Base-by-base conservation (phyloP, 1,140 invertebrate species). In the Drosophila albomicans region DNA sequence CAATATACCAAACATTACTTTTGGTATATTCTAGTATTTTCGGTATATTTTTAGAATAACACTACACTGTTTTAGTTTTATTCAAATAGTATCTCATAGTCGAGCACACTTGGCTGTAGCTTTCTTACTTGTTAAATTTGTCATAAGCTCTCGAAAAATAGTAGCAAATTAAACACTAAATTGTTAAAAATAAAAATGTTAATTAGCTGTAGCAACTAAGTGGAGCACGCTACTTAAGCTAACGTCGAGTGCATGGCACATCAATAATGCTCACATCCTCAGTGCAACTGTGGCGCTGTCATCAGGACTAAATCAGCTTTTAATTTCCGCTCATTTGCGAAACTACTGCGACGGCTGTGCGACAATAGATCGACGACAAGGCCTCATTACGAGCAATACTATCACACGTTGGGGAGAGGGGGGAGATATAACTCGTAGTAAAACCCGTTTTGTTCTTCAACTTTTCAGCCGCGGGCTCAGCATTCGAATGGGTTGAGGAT, bases 311-410 rank as follows among this genome's bases (percentile, higher is more conserved):
- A 87, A 87, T 88, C 82, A 87, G 82, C 79, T 88, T 87, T 87
- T 87, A 87, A 87, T 87, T 87, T 87, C 82, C 82, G 82, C 82
- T 87, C 80, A 87, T 87, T 87, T 87, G 84, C 79, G 72, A 65
- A 72, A 58, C 63, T 52, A 54, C 63, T 72, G 43, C 65, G 65
- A 68, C 30, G 48, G 62, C 66, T 43, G 20, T 25, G 59, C 67
- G 80, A 80, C 79, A 85, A 80, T 65, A 54, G 61, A 11, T 20
- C 58, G 32, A 43, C 69, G 70, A 43, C 81, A 84, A 79, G 74
- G 76, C 74, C 81, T 87, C 82, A 87, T 89, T 88, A 87, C 69
- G 28, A 15, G 71, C 57, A 8, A 10, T 10, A 38, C 35, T 3
- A 25, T 38, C n/a, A 1, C 32, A 32, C 32, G 6, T 32, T 5